Evolutionary conservation across 2,797 vertebrate species (phyloP).

Genomic region (Cossypha heuglini): DNA sequence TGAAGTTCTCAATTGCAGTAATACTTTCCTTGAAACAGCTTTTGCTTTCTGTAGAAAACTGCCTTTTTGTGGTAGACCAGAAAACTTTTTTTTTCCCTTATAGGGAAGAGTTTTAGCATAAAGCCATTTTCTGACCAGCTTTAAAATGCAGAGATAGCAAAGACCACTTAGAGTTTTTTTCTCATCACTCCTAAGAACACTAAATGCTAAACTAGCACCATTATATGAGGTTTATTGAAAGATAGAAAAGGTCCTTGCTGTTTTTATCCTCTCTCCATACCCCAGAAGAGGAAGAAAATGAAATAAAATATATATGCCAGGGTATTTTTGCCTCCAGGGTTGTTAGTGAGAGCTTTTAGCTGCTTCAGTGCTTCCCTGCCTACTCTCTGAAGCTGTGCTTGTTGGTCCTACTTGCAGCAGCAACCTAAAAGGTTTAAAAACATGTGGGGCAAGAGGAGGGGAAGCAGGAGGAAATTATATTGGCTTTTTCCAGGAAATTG

Average conservation of each 20-base stretch:
- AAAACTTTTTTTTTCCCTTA: background rate
- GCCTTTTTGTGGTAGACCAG: background rate
- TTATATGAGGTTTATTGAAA: background rate
- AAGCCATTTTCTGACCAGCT: constrained; percentile 18
- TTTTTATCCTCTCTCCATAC: background rate
- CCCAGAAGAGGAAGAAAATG: background rate
- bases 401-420: background rate
- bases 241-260: background rate
- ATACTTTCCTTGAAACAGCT: background rate
- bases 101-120: background rate
- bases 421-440: background rate
- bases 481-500: background rate
- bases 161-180: background rate
- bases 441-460: accelerated
- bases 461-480: background rate
- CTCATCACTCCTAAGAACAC: background rate
- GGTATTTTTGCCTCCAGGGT: background rate
- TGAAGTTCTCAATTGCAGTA: background rate
- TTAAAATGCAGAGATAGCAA: background rate
- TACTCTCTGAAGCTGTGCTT: background rate
- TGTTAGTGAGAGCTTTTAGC: background rate
- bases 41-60: background rate
- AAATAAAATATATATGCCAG: background rate
- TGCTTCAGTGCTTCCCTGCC: background rate
- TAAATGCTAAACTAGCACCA: background rate